Percentiles rank a stretch among this genome's conserved stretches.
These are phyloP conservation scores for Drosophila pseudoananassae DNA, from an alignment of 1,140 invertebrate genomes.

Conservation along the genomic window DNA sequence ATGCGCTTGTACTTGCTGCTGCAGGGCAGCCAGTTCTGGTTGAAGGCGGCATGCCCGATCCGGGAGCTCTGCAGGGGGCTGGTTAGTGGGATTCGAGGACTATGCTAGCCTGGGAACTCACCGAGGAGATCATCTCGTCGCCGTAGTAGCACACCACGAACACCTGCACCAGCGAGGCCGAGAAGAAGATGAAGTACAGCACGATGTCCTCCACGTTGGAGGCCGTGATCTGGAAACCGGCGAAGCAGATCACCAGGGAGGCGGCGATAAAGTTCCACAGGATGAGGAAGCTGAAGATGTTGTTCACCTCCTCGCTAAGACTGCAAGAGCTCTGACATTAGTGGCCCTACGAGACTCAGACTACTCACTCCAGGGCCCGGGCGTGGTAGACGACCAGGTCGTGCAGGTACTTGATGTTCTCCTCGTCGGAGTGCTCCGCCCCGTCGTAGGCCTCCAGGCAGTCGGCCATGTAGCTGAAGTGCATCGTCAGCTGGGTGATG, in stretches of 20 bases:
- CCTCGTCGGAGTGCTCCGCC: conserved; percentile 41
- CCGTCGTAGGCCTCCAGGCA: conserved; percentile 55
- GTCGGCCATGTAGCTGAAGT: conserved; percentile 67
- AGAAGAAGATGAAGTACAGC: conserved; percentile 69
- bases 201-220: conserved; percentile 72
- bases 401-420: conserved; percentile 61
- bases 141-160: conserved; percentile 74
- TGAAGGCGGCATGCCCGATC: conserved; percentile 63
- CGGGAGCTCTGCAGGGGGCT: conserved; percentile 49
- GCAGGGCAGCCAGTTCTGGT: conserved; percentile 69
- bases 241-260: conserved; percentile 70
- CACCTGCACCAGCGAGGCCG: conserved; percentile 68
- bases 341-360: background rate
- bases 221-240: conserved; percentile 74
- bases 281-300: conserved; percentile 68
- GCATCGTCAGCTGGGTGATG: conserved; percentile 75
- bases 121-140: conserved; percentile 72
- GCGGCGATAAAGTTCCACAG: conserved; percentile 74
- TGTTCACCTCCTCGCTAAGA: conserved; percentile 71
- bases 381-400: conserved; percentile 56
- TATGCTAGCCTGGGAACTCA: conserved; percentile 19
- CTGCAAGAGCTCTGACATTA: conserved; percentile 13
- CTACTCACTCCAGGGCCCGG: conserved; percentile 56
- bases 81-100: background rate
- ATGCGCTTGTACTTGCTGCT: conserved; percentile 57